These are phyloP conservation scores for Caradrina kadenii DNA, from an alignment of 2,888 invertebrate species.

Conservation along the genomic window DNA sequence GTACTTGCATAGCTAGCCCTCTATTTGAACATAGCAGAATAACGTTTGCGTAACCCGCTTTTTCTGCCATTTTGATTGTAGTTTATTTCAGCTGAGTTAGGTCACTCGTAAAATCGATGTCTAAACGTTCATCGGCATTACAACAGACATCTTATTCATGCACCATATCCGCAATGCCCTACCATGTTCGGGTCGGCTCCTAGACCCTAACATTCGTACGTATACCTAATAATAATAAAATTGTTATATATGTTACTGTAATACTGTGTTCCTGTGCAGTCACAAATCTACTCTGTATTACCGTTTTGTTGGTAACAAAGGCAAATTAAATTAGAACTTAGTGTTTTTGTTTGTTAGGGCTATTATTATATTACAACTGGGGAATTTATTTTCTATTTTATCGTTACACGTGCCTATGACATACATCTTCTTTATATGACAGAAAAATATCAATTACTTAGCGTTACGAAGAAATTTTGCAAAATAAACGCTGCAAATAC, in stretches of 20 bases:
- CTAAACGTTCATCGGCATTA: background rate
- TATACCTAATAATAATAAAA: constrained; percentile 22
- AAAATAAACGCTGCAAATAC: constrained; percentile 21
- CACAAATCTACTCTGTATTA: constrained; percentile 38
- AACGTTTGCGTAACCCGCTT: too few relatives aligned
- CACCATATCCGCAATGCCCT: background rate
- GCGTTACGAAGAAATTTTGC: constrained; percentile 12
- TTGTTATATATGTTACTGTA: constrained; percentile 14
- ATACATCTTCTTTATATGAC: constrained; percentile 34
- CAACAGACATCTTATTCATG: background rate
- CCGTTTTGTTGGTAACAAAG: constrained; percentile 42
- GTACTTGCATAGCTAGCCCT: background rate
- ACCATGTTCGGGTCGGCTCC: background rate
- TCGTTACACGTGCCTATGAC: constrained; percentile 9
- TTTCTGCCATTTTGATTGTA: background rate
- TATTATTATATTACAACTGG: constrained; percentile 31
- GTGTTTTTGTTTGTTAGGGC: constrained; percentile 40
- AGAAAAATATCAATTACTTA: constrained; percentile 40
- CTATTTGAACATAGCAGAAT: too few relatives aligned
- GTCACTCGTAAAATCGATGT: background rate
- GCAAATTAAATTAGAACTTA: constrained; percentile 49
- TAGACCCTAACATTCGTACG: constrained; percentile 2
- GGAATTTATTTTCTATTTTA: constrained; percentile 33
- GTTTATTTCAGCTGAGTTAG: background rate
- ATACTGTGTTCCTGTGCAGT: constrained; percentile 27